Conservation (phyloP, 2,888 invertebrate genomes). For the Noctua pronuba region DNA sequence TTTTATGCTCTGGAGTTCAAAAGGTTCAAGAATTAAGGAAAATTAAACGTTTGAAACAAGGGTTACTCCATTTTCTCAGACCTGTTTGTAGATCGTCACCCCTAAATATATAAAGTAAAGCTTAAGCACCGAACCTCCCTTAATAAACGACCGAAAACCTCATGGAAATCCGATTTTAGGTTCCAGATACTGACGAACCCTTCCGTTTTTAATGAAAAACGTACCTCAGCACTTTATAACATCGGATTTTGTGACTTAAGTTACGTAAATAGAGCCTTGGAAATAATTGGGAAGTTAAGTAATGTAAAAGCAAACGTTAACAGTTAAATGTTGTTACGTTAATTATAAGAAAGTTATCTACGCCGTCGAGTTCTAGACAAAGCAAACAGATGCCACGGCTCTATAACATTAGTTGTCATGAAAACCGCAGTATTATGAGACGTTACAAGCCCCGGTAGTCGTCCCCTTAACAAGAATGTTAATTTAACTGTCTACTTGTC, state of each 20-base stretch:
- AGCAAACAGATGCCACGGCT: constrained; percentile 38
- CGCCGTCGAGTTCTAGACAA: constrained; percentile 23
- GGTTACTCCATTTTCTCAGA: constrained; percentile 11
- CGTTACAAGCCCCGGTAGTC: constrained; percentile 23
- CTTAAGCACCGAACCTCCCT: constrained; percentile 47
- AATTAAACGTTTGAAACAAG: constrained; percentile 32
- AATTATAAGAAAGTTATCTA: constrained; percentile 25
- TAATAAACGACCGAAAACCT: constrained; percentile 58
- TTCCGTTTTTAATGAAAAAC: constrained; percentile 44
- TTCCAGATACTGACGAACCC: constrained; percentile 49
- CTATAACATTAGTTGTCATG: constrained; percentile 39
- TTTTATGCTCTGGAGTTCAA: too few relatives aligned
- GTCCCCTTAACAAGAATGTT: constrained; percentile 57
- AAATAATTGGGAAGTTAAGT: background rate
- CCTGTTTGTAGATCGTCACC: constrained; percentile 36
- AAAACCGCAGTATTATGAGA: constrained; percentile 39
- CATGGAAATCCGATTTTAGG: constrained; percentile 56
- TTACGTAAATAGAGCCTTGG: background rate
- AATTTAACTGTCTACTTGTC: constrained; percentile 65
- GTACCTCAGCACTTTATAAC: constrained; percentile 17
- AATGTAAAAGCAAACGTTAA: constrained; percentile 17
- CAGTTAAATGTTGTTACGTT: constrained; percentile 7
- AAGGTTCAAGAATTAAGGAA: constrained; percentile 15
- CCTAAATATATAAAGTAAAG: constrained; percentile 47
- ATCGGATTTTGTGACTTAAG: constrained; percentile 19